Conservation (phyloP, 1,140 invertebrate genomes). For the Bicyclus anynana region DNA sequence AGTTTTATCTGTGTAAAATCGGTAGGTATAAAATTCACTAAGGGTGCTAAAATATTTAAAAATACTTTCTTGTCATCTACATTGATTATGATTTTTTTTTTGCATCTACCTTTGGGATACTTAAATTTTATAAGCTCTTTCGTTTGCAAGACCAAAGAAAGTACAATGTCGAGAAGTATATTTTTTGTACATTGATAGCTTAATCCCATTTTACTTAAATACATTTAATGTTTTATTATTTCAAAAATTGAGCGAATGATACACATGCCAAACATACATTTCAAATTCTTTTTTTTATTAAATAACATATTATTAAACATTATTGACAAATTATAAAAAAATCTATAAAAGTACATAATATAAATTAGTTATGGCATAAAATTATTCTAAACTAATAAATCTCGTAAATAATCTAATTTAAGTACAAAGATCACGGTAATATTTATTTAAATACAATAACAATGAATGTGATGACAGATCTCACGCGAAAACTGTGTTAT, state of each 20-base stretch:
- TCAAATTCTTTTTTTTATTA: neutral
- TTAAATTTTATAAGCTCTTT: slow-evolving; percentile 1
- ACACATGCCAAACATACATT: slow-evolving; percentile 41
- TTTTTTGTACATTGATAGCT: too few species aligned
- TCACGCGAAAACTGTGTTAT: slow-evolving; percentile 2
- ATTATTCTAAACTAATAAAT: slow-evolving; percentile 63
- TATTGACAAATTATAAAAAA: slow-evolving; percentile 54
- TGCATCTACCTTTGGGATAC: neutral
- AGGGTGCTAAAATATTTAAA: slow-evolving; percentile 11
- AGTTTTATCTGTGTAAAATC: neutral
- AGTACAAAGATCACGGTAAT: slow-evolving; percentile 63
- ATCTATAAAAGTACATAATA: slow-evolving; percentile 60
- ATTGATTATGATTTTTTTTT: neutral
- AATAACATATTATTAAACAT: slow-evolving; percentile 31
- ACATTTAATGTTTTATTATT: slow-evolving; percentile 26
- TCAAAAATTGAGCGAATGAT: slow-evolving; percentile 64
- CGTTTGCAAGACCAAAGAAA: neutral
- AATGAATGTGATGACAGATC: slow-evolving; percentile 53
- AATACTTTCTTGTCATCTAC: slow-evolving; percentile 9
- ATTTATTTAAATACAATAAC: slow-evolving; percentile 34
- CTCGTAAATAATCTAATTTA: slow-evolving; percentile 64
- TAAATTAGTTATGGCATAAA: slow-evolving; percentile 76
- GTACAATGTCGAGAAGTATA: neutral
- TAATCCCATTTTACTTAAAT: slow-evolving; percentile 1
- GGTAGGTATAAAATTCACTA: slow-evolving; percentile 1